phyloP scores from a whole-genome alignment of 2,888 invertebrate genomes.

The Incurvaria masculella region DNA sequence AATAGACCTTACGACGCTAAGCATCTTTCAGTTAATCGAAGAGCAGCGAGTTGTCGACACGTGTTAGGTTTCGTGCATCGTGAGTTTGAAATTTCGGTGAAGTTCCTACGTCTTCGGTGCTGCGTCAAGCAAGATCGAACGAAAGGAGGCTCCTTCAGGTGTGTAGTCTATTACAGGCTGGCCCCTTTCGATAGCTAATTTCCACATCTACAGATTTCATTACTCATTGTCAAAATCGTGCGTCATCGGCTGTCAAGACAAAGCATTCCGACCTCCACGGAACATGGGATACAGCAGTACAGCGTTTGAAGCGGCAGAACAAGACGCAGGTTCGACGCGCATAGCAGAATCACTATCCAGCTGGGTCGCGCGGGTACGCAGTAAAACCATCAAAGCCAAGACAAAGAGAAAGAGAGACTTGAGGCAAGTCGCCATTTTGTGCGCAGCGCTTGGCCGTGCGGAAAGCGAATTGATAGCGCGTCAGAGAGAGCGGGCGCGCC shows the following conservation, averaged over 20 bases:
- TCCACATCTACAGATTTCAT: too few species aligned
- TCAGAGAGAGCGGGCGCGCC: slow-evolving; percentile 59
- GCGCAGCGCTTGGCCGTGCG: slow-evolving; percentile 56
- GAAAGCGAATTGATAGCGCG: slow-evolving; percentile 59
- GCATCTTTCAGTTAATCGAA: too few species aligned
- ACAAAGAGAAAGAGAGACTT: slow-evolving; percentile 59
- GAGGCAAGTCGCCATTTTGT: slow-evolving; percentile 63
- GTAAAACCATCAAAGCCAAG: slow-evolving; percentile 57
- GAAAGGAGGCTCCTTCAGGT: neutral
- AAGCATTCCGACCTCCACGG: too few species aligned
- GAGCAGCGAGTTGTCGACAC: slow-evolving; percentile 35
- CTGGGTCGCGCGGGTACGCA: slow-evolving; percentile 63
- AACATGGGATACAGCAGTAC: neutral
- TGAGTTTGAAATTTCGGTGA: slow-evolving; percentile 16
- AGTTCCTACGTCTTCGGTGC: slow-evolving; percentile 12
- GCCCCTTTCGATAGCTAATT: too few species aligned
- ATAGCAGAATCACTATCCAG: slow-evolving; percentile 56
- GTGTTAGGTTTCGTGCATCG: slow-evolving; percentile 26
- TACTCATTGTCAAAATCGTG: too few species aligned
- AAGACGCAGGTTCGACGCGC: slow-evolving; percentile 2
- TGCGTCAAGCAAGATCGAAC: slow-evolving; percentile 23
- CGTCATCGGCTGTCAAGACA: too few species aligned
- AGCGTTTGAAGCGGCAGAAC: neutral
- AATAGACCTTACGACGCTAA: too few species aligned
- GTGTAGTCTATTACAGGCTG: neutral